A percentile compares a stretch with the other conserved stretches of the same genome.
These are phyloP conservation scores for Argyresthia goedartella DNA, from an alignment of 2,888 invertebrate genomes.

Conservation along the genomic window DNA sequence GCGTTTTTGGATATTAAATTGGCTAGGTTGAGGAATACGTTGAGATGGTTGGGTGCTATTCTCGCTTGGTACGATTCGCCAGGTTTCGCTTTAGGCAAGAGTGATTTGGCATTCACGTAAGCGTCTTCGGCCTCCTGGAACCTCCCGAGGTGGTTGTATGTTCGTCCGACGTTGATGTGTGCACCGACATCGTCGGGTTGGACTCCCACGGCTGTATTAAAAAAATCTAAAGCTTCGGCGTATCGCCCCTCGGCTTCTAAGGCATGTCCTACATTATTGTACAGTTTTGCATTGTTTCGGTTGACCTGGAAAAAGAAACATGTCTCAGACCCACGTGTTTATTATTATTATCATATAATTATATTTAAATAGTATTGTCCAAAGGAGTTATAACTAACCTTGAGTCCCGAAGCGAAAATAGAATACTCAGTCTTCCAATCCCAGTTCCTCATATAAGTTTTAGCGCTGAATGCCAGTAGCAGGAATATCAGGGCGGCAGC, in stretches of 20 bases:
- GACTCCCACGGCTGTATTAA: slow-evolving; percentile 91
- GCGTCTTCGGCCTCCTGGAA: slow-evolving; percentile 89
- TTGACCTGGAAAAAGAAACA: slow-evolving; percentile 76
- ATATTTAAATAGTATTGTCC: neutral
- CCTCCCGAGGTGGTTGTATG: slow-evolving; percentile 88
- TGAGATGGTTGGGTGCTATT: slow-evolving; percentile 95
- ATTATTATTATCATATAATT: neutral
- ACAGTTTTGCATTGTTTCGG: slow-evolving; percentile 93
- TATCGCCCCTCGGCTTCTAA: slow-evolving; percentile 81
- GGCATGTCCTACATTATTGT: slow-evolving; percentile 97
- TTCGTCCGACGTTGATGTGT: slow-evolving; percentile 96
- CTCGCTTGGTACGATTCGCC: slow-evolving; percentile 96
- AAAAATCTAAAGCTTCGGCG: slow-evolving; percentile 88
- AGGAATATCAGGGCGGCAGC: slow-evolving; percentile 78
- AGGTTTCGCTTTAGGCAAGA: slow-evolving; percentile 91
- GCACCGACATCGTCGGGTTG: slow-evolving; percentile 97
- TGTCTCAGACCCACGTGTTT: neutral
- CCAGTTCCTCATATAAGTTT: slow-evolving; percentile 89
- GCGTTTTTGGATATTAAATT: slow-evolving; percentile 94
- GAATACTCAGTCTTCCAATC: slow-evolving; percentile 96
- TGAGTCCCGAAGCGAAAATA: slow-evolving; percentile 92
- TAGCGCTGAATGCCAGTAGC: slow-evolving; percentile 83
- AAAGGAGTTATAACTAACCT: slow-evolving; percentile 29
- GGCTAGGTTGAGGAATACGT: slow-evolving; percentile 95
- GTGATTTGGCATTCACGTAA: slow-evolving; percentile 89